Percentiles rank a stretch among this genome's conserved stretches.
phyloP scores from a whole-genome alignment of 2,797 vertebrate genomes.

The Tachyglossus aculeatus region DNA sequence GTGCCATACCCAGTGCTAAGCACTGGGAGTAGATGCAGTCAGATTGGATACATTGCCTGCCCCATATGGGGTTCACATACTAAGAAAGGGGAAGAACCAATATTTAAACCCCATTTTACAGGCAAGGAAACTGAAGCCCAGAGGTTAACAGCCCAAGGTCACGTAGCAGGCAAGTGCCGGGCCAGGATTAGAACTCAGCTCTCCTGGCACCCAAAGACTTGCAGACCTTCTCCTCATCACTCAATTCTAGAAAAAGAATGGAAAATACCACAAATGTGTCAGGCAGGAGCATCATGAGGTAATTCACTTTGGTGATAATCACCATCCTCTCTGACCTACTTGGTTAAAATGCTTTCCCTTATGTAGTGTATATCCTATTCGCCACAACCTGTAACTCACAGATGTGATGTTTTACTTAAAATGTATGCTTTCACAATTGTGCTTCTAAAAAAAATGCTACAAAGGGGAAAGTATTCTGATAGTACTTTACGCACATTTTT shows the following conservation, averaged over 20 bases:
- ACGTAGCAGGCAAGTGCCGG: too few species aligned
- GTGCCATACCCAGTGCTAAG: too few species aligned
- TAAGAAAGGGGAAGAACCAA: too few species aligned
- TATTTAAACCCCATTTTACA: too few species aligned
- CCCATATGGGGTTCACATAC: too few species aligned
- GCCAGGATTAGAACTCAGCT: too few species aligned
- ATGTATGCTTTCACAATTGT: background rate
- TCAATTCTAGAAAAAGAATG: background rate
- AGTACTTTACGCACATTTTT: background rate
- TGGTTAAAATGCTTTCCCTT: background rate
- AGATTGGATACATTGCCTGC: too few species aligned
- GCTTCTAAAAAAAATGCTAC: background rate
- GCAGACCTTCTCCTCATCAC: background rate
- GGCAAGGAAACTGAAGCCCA: too few species aligned
- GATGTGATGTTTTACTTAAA: background rate
- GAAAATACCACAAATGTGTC: background rate
- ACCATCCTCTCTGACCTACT: background rate
- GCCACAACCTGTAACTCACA: background rate
- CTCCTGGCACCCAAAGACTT: too few species aligned
- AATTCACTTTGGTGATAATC: background rate
- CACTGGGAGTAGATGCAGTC: too few species aligned
- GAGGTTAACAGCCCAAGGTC: too few species aligned
- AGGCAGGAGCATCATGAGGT: background rate
- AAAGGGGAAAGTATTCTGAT: background rate
- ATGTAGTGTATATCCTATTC: background rate